These are phyloP conservation scores for Xylocopa sonorina DNA, from an alignment of 1,140 invertebrate genomes.

Conservation along the genomic window DNA sequence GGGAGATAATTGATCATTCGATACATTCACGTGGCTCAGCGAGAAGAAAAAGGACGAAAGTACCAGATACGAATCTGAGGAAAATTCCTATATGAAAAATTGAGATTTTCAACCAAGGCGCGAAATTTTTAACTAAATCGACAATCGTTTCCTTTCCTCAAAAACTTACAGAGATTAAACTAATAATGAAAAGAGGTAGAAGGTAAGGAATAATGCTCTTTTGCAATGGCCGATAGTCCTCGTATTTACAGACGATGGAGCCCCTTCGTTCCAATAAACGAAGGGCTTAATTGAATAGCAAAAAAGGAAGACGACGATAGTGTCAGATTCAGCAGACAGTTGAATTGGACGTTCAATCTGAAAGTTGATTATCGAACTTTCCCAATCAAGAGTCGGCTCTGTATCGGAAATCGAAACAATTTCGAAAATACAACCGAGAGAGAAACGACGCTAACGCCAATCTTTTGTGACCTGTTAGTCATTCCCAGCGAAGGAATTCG, in stretches of 20 bases:
- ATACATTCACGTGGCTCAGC: background rate
- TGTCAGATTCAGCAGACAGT: background rate
- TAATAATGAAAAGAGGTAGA: no score
- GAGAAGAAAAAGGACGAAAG: background rate
- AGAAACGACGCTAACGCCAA: constrained; percentile 1
- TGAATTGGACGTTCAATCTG: constrained; percentile 27
- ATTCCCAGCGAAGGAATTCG: constrained; percentile 31
- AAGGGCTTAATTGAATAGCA: constrained; percentile 30
- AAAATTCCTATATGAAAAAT: background rate
- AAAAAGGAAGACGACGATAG: background rate
- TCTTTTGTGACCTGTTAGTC: constrained; percentile 35
- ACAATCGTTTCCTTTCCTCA: background rate
- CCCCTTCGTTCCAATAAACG: background rate
- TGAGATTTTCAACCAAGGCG: no score
- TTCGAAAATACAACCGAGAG: constrained; percentile 1
- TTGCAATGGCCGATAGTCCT: no score
- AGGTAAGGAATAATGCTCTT: background rate
- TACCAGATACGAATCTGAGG: background rate
- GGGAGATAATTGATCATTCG: background rate
- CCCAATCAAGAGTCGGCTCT: background rate
- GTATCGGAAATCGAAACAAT: constrained; percentile 51
- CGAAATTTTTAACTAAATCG: background rate
- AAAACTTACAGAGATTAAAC: no score
- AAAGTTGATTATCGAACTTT: constrained; percentile 35
- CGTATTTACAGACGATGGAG: background rate